Percentiles rank a stretch among this genome's conserved stretches.
These are phyloP conservation scores for Characodon lateralis DNA, from an alignment of 2,797 vertebrate species.

Conservation along the genomic window DNA sequence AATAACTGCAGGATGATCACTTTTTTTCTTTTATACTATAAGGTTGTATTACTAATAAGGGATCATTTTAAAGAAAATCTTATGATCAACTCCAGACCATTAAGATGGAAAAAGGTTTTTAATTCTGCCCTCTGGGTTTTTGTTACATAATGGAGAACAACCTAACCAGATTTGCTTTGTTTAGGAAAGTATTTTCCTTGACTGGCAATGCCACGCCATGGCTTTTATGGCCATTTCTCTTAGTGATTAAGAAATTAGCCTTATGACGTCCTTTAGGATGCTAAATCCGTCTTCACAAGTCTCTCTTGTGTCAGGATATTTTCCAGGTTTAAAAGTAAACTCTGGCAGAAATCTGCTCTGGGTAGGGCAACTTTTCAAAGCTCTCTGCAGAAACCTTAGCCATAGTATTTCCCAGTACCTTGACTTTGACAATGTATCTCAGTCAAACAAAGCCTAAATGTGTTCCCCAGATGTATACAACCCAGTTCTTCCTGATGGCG, in stretches of 20 bases:
- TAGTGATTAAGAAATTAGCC: slow-evolving; percentile 9
- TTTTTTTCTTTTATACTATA: neutral
- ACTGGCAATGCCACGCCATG: too few species aligned
- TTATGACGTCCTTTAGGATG: neutral
- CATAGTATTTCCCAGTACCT: slow-evolving; percentile 5
- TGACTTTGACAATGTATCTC: slow-evolving; percentile 14
- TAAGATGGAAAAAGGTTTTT: too few species aligned
- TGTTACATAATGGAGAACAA: too few species aligned
- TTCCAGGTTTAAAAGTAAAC: neutral
- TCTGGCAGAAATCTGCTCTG: neutral
- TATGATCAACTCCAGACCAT: too few species aligned
- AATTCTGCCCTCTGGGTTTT: too few species aligned
- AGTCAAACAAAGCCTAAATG: slow-evolving; percentile 48
- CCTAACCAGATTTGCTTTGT: too few species aligned
- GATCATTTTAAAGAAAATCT: too few species aligned
- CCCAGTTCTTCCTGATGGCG: slow-evolving; percentile 67
- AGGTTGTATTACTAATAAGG: too few species aligned
- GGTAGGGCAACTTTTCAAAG: neutral
- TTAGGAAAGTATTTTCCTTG: too few species aligned
- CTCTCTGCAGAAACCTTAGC: slow-evolving; percentile 46
- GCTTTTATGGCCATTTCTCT: neutral
- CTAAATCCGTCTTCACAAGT: neutral
- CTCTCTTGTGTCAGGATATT: neutral
- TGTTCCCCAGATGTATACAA: slow-evolving; percentile 78
- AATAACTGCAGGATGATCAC: neutral